These are phyloP conservation scores for Cheirogaleus medius DNA, from an alignment of 2,113 vertebrate genomes.

Conservation along the genomic window DNA sequence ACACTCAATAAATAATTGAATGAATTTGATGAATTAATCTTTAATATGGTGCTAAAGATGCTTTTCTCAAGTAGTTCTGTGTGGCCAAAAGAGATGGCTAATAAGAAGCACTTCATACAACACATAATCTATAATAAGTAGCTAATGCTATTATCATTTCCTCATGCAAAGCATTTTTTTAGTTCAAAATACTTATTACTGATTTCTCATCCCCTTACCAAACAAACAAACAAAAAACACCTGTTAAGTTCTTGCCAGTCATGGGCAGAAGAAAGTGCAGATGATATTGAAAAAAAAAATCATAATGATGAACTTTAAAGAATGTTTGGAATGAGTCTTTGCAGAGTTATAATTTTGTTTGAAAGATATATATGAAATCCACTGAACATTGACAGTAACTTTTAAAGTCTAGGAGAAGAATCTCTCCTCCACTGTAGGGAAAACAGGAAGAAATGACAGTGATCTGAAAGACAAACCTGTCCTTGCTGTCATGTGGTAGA, in stretches of 20 bases:
- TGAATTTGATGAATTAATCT: neutral
- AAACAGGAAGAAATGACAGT: neutral
- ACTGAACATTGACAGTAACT: neutral
- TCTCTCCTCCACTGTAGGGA: fast-evolving
- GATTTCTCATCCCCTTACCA: neutral
- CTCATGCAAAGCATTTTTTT: neutral
- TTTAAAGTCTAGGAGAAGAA: neutral
- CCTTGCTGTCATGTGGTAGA: neutral
- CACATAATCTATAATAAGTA: neutral
- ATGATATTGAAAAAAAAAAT: neutral
- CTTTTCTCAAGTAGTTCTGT: neutral
- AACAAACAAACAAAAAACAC: neutral
- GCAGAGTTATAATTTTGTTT: neutral
- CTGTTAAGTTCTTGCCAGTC: neutral
- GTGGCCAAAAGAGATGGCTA: neutral
- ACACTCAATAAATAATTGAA: neutral
- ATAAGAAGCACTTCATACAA: neutral
- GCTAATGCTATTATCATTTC: neutral
- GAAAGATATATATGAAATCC: neutral
- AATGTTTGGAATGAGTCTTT: neutral
- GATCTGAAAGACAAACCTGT: neutral
- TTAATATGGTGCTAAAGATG: neutral
- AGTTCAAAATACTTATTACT: neutral
- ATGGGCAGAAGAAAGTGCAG: neutral
- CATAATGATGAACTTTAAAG: neutral